Evolutionary conservation across 2,888 invertebrate species (phyloP).

Genomic region (Sesia apiformis): DNA sequence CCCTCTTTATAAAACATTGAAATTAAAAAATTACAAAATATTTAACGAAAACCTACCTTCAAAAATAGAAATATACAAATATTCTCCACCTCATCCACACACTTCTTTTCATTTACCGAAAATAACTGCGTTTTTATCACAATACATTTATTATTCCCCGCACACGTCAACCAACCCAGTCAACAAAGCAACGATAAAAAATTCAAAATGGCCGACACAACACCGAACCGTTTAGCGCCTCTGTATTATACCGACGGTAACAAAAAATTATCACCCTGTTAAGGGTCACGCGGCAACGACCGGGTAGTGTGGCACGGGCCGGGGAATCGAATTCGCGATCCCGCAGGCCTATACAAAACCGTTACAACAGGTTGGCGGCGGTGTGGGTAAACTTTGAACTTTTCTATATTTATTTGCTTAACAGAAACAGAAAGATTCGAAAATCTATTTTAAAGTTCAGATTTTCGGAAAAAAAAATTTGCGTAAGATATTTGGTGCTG

Average conservation of each 20-base stretch:
- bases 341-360: slow-evolving; percentile 6
- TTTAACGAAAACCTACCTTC: too few relatives aligned
- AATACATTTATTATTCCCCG: too few relatives aligned
- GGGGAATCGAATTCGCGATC: slow-evolving; percentile 4
- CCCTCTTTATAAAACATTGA: too few relatives aligned
- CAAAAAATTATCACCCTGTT: slow-evolving; percentile 6
- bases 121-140: too few relatives aligned
- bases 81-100: too few relatives aligned
- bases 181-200: background rate
- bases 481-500: too few relatives aligned
- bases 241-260: slow-evolving; percentile 2
- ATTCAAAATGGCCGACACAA: slow-evolving; percentile 5
- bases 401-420: background rate
- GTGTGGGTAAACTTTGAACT: slow-evolving; percentile 3
- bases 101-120: too few relatives aligned
- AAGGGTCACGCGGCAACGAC: background rate
- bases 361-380: slow-evolving; percentile 10
- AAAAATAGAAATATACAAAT: too few relatives aligned
- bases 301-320: background rate
- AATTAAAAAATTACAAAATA: too few relatives aligned
- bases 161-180: background rate
- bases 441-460: too few relatives aligned
- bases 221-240: background rate
- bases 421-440: too few relatives aligned
- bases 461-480: too few relatives aligned